Percentiles rank a stretch among this genome's conserved stretches.
phyloP scores from a whole-genome alignment of 2,113 vertebrate species.

The Peucedramus taeniatus region DNA sequence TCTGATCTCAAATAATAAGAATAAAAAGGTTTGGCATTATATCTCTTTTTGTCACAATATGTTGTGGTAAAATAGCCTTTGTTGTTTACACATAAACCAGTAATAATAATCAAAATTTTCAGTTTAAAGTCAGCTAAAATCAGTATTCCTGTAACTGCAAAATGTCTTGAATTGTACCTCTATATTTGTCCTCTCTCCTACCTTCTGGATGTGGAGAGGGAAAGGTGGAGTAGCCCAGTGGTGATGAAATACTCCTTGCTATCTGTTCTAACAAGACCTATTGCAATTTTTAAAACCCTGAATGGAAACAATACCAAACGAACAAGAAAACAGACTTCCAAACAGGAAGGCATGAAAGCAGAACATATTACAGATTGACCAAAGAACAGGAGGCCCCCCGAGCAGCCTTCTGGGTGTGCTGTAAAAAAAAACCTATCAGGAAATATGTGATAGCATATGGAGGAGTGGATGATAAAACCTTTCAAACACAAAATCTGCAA shows the following conservation, averaged over 20 bases:
- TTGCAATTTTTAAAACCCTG: not conserved
- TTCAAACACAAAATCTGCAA: not conserved
- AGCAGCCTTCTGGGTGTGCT: not conserved
- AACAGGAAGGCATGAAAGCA: not conserved
- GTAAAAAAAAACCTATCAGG: not conserved
- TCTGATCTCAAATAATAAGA: not conserved
- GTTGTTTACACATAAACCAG: not conserved
- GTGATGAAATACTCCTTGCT: not conserved
- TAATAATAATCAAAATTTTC: not conserved
- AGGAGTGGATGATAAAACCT: not conserved
- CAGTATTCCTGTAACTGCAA: not conserved
- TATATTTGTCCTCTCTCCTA: not conserved
- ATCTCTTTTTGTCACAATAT: not conserved
- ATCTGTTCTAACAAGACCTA: not conserved
- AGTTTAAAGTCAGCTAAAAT: not conserved
- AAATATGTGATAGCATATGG: not conserved
- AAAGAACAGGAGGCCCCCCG: not conserved
- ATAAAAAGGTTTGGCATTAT: not conserved
- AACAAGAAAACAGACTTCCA: not conserved
- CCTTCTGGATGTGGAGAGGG: not conserved
- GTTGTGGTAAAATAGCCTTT: not conserved
- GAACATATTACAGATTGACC: not conserved
- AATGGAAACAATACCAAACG: not conserved
- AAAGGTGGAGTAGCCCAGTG: not conserved
- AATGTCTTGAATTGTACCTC: not conserved